phyloP scores from a whole-genome alignment of 2,113 vertebrate genomes.

The Lepus americanus region DNA sequence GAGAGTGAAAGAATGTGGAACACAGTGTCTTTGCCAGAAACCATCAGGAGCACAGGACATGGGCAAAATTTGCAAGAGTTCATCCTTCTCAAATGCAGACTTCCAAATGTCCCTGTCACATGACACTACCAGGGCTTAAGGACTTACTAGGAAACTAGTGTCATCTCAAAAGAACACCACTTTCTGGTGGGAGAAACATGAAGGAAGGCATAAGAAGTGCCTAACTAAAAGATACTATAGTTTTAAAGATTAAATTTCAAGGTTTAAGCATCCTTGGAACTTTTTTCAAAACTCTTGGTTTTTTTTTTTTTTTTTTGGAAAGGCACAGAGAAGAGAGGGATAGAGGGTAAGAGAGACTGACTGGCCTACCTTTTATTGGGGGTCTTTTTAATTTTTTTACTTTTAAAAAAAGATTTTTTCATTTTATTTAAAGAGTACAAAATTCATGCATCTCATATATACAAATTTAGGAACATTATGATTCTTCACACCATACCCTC shows the following conservation, averaged over 20 bases:
- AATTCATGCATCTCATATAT: no score
- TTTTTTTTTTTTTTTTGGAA: no score
- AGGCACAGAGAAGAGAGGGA: not conserved
- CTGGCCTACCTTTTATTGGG: no score
- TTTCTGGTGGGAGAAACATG: constrained; percentile 24
- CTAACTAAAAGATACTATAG: not conserved
- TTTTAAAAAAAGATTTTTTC: no score
- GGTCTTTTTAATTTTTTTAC: no score
- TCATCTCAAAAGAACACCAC: not conserved
- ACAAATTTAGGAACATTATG: no score
- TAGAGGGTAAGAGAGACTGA: not conserved
- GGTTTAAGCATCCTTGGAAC: not conserved
- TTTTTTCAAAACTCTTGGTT: not conserved
- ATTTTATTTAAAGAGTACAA: no score
- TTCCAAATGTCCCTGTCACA: not conserved
- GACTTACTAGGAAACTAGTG: not conserved
- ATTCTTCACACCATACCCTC: no score
- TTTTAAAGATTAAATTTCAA: not conserved
- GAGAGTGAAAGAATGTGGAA: not conserved
- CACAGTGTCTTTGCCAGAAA: not conserved
- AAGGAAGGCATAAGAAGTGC: not conserved
- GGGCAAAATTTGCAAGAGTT: not conserved
- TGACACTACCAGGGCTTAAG: not conserved
- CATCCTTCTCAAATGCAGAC: not conserved
- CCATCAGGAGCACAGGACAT: not conserved